Evolutionary conservation across 2,888 invertebrate species (phyloP), one percentile per base, ranked within the genome.

Genomic region (Phanerotoma sp.): DNA sequence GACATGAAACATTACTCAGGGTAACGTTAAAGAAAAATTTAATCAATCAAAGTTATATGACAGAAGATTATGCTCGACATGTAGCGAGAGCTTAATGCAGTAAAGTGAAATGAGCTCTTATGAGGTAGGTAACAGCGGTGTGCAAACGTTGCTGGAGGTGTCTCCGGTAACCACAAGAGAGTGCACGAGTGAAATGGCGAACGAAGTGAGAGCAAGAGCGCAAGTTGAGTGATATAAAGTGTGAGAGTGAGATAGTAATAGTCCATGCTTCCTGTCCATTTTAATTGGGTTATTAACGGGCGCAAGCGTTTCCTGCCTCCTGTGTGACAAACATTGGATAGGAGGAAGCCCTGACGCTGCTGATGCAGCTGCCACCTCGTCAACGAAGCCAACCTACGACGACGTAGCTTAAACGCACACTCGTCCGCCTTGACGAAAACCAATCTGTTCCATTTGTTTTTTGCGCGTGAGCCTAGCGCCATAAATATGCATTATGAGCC

Each of bases 361-460:
- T 51, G 51, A 37, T 57, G 65, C 70, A 67, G 69, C 69, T 68
- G 69, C 60, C 64, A 53, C 60, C 60, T 64, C 62, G 63, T 63
- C 59, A 55, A 54, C 58, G 57, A 57, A 13, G 42, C 22, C 37
- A 46, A 35, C 7, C 9, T 25, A 16, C 28, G 28, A 11, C 30
- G 37, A 22, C 30, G 28, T 15, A 38, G 35, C 35, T 45, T 21
- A 3, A 18, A 45, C 16, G 16, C 16, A 11, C 38, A 25, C 37
- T 40, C 30, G 40, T 25, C 20, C 18, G 49, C 57, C 50, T 55
- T 60, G 62, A 64, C 69, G 70, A 69, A 67, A 69, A 70, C 67
- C 69, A 70, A 70, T 70, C 70, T 68, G 70, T 69, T 70, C 62
- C 68, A 61, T 69, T 69, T 67, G 65, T 68, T 63, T 67, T 64